Conservation (phyloP, 2,888 invertebrate genomes). For the Epirrhoe tristata region DNA sequence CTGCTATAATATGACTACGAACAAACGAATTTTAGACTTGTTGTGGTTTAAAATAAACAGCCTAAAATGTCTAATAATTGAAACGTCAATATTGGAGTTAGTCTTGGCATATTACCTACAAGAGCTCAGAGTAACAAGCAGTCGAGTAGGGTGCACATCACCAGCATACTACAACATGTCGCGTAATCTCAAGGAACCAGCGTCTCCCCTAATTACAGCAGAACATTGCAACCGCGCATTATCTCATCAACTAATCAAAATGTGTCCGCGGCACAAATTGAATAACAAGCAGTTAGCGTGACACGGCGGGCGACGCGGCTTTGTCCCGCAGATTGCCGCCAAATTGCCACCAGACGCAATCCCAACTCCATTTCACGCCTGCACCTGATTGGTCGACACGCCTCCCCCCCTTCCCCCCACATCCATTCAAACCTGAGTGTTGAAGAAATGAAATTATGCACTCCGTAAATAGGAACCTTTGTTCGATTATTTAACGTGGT, state of each 20-base stretch:
- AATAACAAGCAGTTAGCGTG: constrained; percentile 80
- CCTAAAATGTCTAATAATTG: too few relatives aligned
- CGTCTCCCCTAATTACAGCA: constrained; percentile 39
- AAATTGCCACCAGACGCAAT: constrained; percentile 79
- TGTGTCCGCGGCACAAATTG: constrained; percentile 79
- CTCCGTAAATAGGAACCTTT: constrained; percentile 76
- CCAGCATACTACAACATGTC: not conserved
- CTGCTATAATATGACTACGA: too few relatives aligned
- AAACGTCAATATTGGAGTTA: too few relatives aligned
- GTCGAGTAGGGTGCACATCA: not conserved
- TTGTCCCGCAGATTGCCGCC: constrained; percentile 80
- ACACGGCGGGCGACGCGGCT: constrained; percentile 61
- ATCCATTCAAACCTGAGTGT: constrained; percentile 38
- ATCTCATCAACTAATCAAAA: constrained; percentile 77
- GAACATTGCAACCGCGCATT: constrained; percentile 66
- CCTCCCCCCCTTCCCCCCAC: constrained; percentile 53
- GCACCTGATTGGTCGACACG: constrained; percentile 81
- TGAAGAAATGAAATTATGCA: constrained; percentile 81
- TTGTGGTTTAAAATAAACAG: too few relatives aligned
- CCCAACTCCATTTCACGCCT: constrained; percentile 78
- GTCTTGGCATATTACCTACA: too few relatives aligned
- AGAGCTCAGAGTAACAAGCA: not conserved
- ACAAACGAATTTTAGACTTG: too few relatives aligned
- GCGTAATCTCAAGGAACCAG: constrained; percentile 12
- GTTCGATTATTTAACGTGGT: constrained; percentile 66